phyloP scores from a whole-genome alignment of 2,888 invertebrate genomes.

The Sepiola atlantica region DNA sequence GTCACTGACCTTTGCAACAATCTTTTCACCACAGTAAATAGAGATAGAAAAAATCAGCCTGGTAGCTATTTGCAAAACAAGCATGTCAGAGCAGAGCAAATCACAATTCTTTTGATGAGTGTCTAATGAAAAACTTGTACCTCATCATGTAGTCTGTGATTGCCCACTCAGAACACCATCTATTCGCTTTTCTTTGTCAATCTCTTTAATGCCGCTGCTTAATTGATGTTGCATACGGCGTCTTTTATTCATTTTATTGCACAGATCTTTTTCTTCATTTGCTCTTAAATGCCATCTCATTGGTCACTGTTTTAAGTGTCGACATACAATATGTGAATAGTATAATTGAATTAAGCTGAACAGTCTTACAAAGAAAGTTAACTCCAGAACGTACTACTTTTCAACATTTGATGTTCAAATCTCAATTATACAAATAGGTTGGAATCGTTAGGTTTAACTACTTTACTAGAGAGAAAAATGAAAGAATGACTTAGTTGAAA shows the following conservation, averaged over 20 bases:
- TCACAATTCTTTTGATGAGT: neutral
- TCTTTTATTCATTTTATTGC: neutral
- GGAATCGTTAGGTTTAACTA: no score
- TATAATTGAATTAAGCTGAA: neutral
- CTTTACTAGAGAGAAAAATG: no score
- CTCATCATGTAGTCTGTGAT: slow-evolving; percentile 11
- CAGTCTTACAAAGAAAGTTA: neutral
- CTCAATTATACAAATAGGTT: no score
- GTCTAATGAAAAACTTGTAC: slow-evolving; percentile 32
- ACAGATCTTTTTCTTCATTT: neutral
- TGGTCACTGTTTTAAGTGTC: neutral
- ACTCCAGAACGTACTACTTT: neutral
- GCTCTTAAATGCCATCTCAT: neutral
- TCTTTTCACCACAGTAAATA: neutral
- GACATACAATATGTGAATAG: neutral
- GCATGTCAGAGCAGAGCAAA: neutral
- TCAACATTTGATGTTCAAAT: neutral
- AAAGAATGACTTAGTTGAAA: no score
- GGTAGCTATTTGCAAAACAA: slow-evolving; percentile 32
- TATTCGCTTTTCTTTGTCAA: neutral
- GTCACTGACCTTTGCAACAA: neutral
- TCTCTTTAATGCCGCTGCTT: neutral
- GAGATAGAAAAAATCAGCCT: neutral
- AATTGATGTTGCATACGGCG: neutral
- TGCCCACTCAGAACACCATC: neutral